Evolutionary conservation across 1,140 invertebrate species (phyloP).

Genomic region (Meloidogyne hapla): DNA sequence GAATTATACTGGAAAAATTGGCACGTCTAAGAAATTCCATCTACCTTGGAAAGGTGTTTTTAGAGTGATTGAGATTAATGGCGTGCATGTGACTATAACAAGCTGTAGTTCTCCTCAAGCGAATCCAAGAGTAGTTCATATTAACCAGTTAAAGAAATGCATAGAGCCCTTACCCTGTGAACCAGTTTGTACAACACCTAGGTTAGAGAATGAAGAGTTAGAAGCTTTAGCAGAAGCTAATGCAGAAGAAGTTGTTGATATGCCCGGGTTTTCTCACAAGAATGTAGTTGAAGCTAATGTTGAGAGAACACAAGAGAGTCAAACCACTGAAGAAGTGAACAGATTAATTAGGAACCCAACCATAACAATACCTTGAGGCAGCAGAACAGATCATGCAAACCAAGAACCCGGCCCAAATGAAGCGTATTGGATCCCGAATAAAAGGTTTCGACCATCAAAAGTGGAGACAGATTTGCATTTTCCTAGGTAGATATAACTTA

Average conservation of each 20-base stretch:
- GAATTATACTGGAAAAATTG: background rate
- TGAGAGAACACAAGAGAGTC: too few relatives aligned
- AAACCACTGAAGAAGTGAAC: too few relatives aligned
- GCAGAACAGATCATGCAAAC: background rate
- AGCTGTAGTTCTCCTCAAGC: slow-evolving; percentile 14
- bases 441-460: too few relatives aligned
- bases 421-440: too few relatives aligned
- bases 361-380: too few relatives aligned
- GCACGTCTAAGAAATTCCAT: slow-evolving; percentile 29
- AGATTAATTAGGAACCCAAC: too few relatives aligned
- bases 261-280: too few relatives aligned
- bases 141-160: too few relatives aligned
- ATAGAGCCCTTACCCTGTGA: slow-evolving; percentile 10
- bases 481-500: background rate
- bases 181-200: background rate
- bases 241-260: slow-evolving; percentile 3
- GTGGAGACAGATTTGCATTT: too few relatives aligned
- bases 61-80: slow-evolving; percentile 22
- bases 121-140: slow-evolving; percentile 16
- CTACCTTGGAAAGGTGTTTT: slow-evolving; percentile 20
- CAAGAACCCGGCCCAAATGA: too few relatives aligned
- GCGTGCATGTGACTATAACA: slow-evolving; percentile 18
- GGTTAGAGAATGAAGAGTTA: background rate
- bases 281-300: too few relatives aligned
- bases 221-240: background rate